A percentile compares a stretch with the other conserved stretches of the same genome.
Conservation (phyloP, 2,113 vertebrate species). For the Tonatia bakeri region DNA sequence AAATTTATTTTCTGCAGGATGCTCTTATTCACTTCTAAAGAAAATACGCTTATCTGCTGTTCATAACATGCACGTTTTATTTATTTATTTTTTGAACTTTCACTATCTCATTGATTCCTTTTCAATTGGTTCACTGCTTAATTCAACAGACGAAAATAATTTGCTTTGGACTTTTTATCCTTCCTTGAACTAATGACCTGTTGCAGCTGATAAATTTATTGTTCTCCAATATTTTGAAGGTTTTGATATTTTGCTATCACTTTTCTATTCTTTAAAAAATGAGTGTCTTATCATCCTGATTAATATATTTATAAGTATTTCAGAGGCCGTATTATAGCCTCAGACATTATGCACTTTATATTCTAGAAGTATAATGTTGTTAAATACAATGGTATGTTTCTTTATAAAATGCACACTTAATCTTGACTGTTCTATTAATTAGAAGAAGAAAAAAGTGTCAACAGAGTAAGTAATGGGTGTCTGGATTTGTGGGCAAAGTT, state of each 20-base stretch:
- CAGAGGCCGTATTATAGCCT: not conserved
- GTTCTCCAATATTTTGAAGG: not conserved
- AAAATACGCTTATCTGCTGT: not conserved
- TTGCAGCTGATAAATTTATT: not conserved
- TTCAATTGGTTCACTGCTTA: not conserved
- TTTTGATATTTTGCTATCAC: not conserved
- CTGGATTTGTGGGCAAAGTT: not conserved
- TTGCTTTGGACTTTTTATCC: not conserved
- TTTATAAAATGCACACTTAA: not conserved
- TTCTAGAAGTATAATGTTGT: not conserved
- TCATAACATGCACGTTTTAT: not conserved
- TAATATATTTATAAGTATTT: not conserved
- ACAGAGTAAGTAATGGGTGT: not conserved
- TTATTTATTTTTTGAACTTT: not conserved
- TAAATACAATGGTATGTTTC: not conserved
- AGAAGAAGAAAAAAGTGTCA: not conserved
- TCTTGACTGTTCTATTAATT: not conserved
- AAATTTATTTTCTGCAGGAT: not conserved
- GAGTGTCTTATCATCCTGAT: not conserved
- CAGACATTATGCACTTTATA: not conserved
- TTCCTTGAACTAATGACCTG: conserved; percentile 19
- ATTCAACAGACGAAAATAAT: conserved; percentile 4
- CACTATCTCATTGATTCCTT: not conserved
- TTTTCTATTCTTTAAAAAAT: not conserved
- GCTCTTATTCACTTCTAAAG: not conserved